Percentiles rank a stretch among this genome's conserved stretches.
Conservation (phyloP, 1,140 invertebrate species). For the Pissodes strobi region DNA sequence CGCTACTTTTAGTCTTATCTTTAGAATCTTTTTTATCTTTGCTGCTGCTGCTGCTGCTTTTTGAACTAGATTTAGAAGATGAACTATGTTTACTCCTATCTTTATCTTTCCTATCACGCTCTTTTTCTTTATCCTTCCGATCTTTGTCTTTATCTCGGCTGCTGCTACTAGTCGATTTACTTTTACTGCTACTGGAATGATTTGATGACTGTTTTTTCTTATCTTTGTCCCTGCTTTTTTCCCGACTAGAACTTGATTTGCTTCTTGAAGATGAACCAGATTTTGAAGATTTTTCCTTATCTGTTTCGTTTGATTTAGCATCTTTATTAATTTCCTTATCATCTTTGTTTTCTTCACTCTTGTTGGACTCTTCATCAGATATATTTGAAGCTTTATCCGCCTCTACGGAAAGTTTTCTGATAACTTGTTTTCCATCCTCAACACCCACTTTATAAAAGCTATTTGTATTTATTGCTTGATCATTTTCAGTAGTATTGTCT, state of each 20-base stretch:
- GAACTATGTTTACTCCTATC: too few relatives aligned
- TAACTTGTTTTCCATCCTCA: constrained; percentile 73
- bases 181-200: constrained; percentile 38
- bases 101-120: constrained; percentile 52
- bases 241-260: constrained; percentile 41
- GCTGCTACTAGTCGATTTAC: constrained; percentile 51
- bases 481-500: constrained; percentile 30
- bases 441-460: constrained; percentile 70
- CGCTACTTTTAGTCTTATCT: constrained; percentile 50
- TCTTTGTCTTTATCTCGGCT: too few relatives aligned
- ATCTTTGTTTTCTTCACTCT: constrained; percentile 10
- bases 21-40: constrained; percentile 44
- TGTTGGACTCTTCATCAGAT: constrained; percentile 22
- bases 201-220: constrained; percentile 49
- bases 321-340: constrained; percentile 39
- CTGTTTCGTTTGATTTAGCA: constrained; percentile 29
- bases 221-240: constrained; percentile 46
- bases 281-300: constrained; percentile 53
- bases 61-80: constrained; percentile 50
- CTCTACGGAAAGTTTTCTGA: constrained; percentile 64
- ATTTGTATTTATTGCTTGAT: constrained; percentile 45
- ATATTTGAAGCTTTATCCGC: constrained; percentile 32
- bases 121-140: constrained; percentile 38
- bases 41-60: constrained; percentile 54
- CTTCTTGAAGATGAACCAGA: constrained; percentile 39